These are phyloP conservation scores for Epinephelus awoara DNA, from an alignment of 2,797 vertebrate species.

Conservation along the genomic window DNA sequence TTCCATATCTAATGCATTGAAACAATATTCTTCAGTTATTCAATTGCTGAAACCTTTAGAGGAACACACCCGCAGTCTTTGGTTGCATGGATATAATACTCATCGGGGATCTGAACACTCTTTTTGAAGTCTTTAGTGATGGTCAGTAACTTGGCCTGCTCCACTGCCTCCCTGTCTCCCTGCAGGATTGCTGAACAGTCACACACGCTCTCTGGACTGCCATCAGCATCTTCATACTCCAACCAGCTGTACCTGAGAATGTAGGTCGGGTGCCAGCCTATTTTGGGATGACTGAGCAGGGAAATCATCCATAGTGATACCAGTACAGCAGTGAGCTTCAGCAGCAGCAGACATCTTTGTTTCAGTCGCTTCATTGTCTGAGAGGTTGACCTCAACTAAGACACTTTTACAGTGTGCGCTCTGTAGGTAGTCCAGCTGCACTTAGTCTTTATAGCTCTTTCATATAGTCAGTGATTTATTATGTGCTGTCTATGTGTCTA, in stretches of 20 bases:
- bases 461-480: not conserved
- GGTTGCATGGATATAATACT: constrained; percentile 87
- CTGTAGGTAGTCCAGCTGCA: not conserved
- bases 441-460: not conserved
- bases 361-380: constrained; percentile 14
- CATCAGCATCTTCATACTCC: constrained; percentile 74
- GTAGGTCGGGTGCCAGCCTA: not conserved
- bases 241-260: constrained; percentile 52
- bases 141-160: constrained; percentile 83
- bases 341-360: fast-evolving
- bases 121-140: constrained; percentile 82
- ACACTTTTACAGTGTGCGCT: not conserved
- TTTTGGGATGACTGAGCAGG: not conserved
- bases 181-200: constrained; percentile 88
- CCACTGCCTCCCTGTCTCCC: constrained; percentile 84
- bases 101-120: constrained; percentile 72
- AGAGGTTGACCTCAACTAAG: not conserved
- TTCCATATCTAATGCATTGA: not conserved
- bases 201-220: constrained; percentile 72
- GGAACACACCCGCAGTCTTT: constrained; percentile 80
- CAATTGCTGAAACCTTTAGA: constrained; percentile 7
- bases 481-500: not conserved
- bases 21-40: not conserved
- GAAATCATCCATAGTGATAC: constrained; percentile 25
- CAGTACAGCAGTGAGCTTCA: constrained; percentile 37